Base-by-base conservation (phyloP, 2,113 vertebrate genomes). In the Semnornis frantzii region DNA sequence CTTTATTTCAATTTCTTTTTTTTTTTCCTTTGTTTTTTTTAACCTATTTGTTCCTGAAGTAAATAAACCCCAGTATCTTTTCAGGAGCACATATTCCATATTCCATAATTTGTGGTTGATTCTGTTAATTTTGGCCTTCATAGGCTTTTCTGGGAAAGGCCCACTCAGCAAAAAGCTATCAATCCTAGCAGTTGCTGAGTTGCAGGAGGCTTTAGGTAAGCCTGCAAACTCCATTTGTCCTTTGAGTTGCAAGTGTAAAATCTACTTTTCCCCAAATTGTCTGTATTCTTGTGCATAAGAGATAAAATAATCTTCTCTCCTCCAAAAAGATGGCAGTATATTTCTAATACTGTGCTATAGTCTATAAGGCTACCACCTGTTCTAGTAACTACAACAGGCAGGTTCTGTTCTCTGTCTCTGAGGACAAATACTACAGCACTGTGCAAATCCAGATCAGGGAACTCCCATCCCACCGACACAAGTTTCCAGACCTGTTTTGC, bases 1-100 rank as follows among this genome's bases (percentile, higher is more conserved):
- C 87, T 96, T 92, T 77, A 73, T 79, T 89, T 82, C 78, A 23
- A 71, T 91, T 91, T 94, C 71, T 78, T 68, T 42, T 48, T 76
- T 59, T 70, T 70, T 85, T 82, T 79, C 70, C 15, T 42, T 42
- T 42, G 15, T 42, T 42, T 5, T 42, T 42, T 42, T 42, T 42
- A 15, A 52, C 58, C 62, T 82, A 55, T 81, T 92, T 93, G 27
- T 46, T 90, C 63, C 66, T 85, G 71, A 86, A 93, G 33, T 11
- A 92, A 25, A 77, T 89, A 74, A 75, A 81, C 25, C 74, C 30
- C 25, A 21, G 3, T 25, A 30, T 77, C 19, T 87, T 91, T 85
- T 71, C 70, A 68, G 73, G 18, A 78, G 30, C 42, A 68, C 5
- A 5, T 59, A 70, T 62, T 82, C 76, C 59, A 46, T 63, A 48